phyloP scores from a whole-genome alignment of 2,113 vertebrate species.

The Eurystomus gularis region DNA sequence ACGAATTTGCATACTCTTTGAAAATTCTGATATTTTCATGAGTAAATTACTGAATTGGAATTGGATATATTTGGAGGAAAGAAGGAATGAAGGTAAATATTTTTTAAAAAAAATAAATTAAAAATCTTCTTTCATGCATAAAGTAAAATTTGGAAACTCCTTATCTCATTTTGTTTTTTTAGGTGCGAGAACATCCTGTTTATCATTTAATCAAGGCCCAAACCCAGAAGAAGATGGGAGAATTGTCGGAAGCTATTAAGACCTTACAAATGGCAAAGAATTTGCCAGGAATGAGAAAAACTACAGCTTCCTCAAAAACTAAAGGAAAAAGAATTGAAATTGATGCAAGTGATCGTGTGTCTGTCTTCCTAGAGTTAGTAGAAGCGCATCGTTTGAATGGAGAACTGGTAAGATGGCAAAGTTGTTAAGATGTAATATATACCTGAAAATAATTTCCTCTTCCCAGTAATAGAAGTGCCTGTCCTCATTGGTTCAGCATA shows the following conservation, averaged over 20 bases:
- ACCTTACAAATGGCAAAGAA: conserved; percentile 93
- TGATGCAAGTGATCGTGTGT: conserved; percentile 83
- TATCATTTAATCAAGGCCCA: conserved; percentile 97
- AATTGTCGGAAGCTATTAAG: conserved; percentile 89
- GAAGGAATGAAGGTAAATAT: neutral
- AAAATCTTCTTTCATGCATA: neutral
- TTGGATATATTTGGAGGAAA: neutral
- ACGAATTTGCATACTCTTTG: neutral
- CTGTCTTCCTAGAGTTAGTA: conserved; percentile 90
- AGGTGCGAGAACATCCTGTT: conserved; percentile 91
- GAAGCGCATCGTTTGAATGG: conserved; percentile 90
- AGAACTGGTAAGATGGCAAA: conserved; percentile 81
- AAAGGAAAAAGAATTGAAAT: conserved; percentile 82
- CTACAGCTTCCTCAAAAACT: conserved; percentile 76
- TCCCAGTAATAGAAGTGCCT: neutral
- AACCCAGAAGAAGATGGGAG: conserved; percentile 88
- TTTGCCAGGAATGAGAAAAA: conserved; percentile 86
- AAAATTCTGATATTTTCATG: neutral
- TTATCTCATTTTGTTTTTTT: neutral
- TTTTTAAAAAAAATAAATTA: neutral
- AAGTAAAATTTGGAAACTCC: neutral
- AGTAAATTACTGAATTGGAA: neutral
- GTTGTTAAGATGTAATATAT: neutral
- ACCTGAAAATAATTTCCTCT: neutral
- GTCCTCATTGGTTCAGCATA: neutral